phyloP scores from a whole-genome alignment of 2,888 invertebrate genomes.

The Rapana venosa region DNA sequence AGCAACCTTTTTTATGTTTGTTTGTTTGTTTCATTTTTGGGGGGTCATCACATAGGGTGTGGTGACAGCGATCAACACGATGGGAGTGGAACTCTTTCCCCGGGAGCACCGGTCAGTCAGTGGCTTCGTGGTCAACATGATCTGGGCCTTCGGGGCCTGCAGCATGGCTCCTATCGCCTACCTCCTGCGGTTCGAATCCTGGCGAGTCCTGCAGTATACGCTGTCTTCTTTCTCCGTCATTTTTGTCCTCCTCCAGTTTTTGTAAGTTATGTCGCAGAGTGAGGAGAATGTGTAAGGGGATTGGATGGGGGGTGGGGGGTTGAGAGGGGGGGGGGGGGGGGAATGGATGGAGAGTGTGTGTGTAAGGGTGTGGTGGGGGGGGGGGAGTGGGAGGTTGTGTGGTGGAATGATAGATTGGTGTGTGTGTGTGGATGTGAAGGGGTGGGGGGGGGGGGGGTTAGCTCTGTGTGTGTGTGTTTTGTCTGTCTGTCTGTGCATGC shows the following conservation, averaged over 20 bases:
- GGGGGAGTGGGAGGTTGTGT: too few relatives aligned
- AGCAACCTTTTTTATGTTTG: not conserved
- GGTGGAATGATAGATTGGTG: too few relatives aligned
- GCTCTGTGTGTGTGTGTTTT: too few relatives aligned
- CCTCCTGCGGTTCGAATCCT: slow-evolving; percentile 18
- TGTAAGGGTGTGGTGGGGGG: too few relatives aligned
- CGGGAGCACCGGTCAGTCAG: slow-evolving; percentile 24
- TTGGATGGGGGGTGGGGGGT: not conserved
- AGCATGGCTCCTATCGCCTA: slow-evolving; percentile 24
- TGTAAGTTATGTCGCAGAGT: not conserved
- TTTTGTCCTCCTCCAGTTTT: slow-evolving; percentile 17
- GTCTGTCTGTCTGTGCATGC: too few relatives aligned
- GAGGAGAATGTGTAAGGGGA: not conserved
- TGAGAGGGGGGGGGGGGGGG: not conserved
- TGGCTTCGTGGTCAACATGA: not conserved
- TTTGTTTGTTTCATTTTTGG: too few relatives aligned
- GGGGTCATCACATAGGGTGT: slow-evolving; percentile 7
- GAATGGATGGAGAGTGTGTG: too few relatives aligned
- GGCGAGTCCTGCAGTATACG: slow-evolving; percentile 37
- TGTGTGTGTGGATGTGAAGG: too few relatives aligned
- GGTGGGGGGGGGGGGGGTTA: too few relatives aligned
- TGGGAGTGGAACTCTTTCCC: slow-evolving; percentile 34
- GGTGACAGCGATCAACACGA: slow-evolving; percentile 21
- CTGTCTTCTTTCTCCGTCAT: slow-evolving; percentile 19
- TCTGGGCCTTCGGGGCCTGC: slow-evolving; percentile 21